Evolutionary conservation across 30 jellyfish, hydroid and myxozoan species (phyloP).

Genomic region (Aurelia sp.): DNA sequence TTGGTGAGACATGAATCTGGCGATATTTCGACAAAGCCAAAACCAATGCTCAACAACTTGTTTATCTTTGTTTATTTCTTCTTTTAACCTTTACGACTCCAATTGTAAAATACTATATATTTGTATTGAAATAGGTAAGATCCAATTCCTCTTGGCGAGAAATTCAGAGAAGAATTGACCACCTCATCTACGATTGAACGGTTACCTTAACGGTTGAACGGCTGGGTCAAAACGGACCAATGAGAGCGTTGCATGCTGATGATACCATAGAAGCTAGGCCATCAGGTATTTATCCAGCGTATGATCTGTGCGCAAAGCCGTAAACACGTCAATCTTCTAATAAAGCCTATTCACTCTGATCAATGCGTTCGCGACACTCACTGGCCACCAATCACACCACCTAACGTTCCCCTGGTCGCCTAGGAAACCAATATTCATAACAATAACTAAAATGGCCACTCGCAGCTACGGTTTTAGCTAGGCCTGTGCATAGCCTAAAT

Average conservation of each 20-base stretch:
- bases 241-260: constrained; percentile 43
- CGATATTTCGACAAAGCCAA: neutral
- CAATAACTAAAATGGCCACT: neutral
- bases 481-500: constrained; percentile 1
- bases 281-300: constrained; percentile 71
- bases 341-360: constrained; percentile 55
- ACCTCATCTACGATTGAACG: constrained; percentile 79
- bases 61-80: constrained; percentile 14
- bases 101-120: constrained; percentile 12
- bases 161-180: constrained; percentile 48
- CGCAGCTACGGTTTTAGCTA: neutral
- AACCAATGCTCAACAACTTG: constrained; percentile 1
- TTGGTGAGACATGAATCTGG: constrained; percentile 66
- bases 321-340: constrained; percentile 71
- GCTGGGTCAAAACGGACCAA: constrained; percentile 71
- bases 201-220: constrained; percentile 66
- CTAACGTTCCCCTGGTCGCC: constrained; percentile 62
- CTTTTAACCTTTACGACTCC: neutral
- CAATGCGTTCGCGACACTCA: constrained; percentile 63
- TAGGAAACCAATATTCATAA: constrained; percentile 29
- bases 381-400: constrained; percentile 72
- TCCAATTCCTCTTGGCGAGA: constrained; percentile 58
- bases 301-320: constrained; percentile 79
- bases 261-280: constrained; percentile 70
- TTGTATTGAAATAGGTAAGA: constrained; percentile 16